Evolutionary conservation across 1,140 invertebrate genomes (phyloP), one percentile per base, ranked within the genome.

Genomic region (Diabrotica undecimpunctata): DNA sequence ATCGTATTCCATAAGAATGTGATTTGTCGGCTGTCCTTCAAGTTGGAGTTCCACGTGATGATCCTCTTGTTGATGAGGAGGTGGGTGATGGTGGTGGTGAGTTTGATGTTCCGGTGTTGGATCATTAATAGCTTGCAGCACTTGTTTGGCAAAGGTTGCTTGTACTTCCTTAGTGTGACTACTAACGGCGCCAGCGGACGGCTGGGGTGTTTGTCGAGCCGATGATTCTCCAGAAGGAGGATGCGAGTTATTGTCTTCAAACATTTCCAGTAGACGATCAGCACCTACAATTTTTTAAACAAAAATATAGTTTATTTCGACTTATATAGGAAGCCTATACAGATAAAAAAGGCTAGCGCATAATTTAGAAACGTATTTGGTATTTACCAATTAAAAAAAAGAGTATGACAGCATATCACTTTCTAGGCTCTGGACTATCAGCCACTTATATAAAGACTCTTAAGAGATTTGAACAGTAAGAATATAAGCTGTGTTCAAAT

Each of bases 141-240:
- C 77, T 59, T 74, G 72, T 61, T 75, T 75, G 10, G 73, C 72
- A 65, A 77, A 77, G 6, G 71, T 62, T 2, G 73, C 74, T 64
- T 75, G 75, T 51, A 78, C 71, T 61, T 77, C 76, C 68, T 78
- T 78, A 66, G 67, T 70, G 46, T 61, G 69, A 51, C 69, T 72
- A 9, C 59, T 54, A 0, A 62, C 56, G 10, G 66, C 12, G n/a
- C n/a, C n/a, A 12, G 57, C 9, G 0, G 68, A 38, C 9, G 75
- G 76, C 64, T 79, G 77, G 5, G 78, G 78, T 12, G 78, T 78
- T 64, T 79, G 75, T 50, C 78, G 67, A 7, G 78, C 78, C 4
- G 77, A 78, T 7, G 78, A 77, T 52, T 79, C 77, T 0, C 74
- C 77, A 6, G 78, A 78, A 8, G 73, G 61, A 0, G 76, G 73